These are phyloP conservation scores for Oikopleura vanhoeffeni DNA, from an alignment of 23 tunicate genomes.

Conservation along the genomic window DNA sequence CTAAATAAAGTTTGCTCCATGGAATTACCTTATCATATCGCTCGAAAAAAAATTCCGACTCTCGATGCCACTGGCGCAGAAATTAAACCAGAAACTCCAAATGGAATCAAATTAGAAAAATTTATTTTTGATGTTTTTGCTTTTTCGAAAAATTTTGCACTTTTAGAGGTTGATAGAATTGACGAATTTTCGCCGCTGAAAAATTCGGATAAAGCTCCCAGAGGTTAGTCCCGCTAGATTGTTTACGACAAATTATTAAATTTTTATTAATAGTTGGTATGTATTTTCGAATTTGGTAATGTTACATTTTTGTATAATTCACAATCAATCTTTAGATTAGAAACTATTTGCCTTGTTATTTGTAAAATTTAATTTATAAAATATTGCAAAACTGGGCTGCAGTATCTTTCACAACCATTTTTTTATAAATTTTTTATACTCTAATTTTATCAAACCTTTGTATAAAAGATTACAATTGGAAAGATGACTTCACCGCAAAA, in stretches of 20 bases:
- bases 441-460: too few species aligned
- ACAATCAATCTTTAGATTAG: too few species aligned
- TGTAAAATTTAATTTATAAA: too few species aligned
- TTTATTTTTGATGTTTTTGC: slow-evolving; percentile 93
- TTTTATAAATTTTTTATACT: too few species aligned
- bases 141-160: slow-evolving; percentile 65
- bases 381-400: too few species aligned
- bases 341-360: too few species aligned
- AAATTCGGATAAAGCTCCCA: slow-evolving; percentile 62
- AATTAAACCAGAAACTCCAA: slow-evolving; percentile 37
- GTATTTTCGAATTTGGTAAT: not conserved
- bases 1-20: slow-evolving; percentile 37
- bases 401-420: too few species aligned
- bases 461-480: too few species aligned
- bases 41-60: slow-evolving; percentile 72
- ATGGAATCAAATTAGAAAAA: slow-evolving; percentile 92
- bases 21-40: slow-evolving; percentile 70
- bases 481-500: too few species aligned
- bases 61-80: slow-evolving; percentile 29
- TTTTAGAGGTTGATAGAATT: slow-evolving; percentile 55
- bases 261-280: slow-evolving; percentile 51
- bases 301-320: not conserved
- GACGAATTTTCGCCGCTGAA: slow-evolving; percentile 95
- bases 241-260: slow-evolving; percentile 38
- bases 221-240: slow-evolving; percentile 37